phyloP scores from a whole-genome alignment of 2,113 vertebrate species.

The Antechinus stuartii region DNA sequence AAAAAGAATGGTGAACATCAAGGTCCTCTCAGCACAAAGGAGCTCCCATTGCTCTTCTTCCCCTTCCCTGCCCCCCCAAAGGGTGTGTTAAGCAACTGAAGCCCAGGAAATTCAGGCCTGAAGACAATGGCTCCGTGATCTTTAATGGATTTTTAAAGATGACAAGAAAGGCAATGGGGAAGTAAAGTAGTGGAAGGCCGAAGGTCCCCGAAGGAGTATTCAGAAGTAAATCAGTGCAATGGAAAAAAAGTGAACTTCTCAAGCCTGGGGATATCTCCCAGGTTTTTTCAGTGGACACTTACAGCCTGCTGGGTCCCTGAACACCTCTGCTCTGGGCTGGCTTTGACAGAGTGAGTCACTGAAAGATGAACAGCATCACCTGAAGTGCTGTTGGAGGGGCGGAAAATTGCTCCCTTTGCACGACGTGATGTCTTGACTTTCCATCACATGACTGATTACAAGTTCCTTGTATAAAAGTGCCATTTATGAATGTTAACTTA shows the following conservation, averaged over 20 bases:
- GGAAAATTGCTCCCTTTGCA: conserved; percentile 98
- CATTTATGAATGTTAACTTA: conserved; percentile 95
- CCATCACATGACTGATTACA: conserved; percentile 87
- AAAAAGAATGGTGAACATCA: conserved; percentile 76
- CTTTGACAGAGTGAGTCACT: conserved; percentile 93
- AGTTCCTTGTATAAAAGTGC: conserved; percentile 87
- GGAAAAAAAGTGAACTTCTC: conserved; percentile 91
- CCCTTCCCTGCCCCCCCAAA: conserved; percentile 68
- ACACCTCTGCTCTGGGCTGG: conserved; percentile 87
- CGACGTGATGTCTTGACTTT: conserved; percentile 86
- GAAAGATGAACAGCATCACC: conserved; percentile 97
- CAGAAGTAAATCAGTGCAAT: conserved; percentile 94
- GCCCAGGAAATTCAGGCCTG: conserved; percentile 84
- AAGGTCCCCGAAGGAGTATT: conserved; percentile 94
- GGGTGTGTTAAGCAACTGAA: conserved; percentile 76
- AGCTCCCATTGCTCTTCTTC: conserved; percentile 54
- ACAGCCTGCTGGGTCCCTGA: conserved; percentile 91
- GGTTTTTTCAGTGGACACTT: conserved; percentile 91
- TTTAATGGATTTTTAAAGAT: conserved; percentile 93
- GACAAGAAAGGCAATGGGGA: conserved; percentile 90
- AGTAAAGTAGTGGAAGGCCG: conserved; percentile 87
- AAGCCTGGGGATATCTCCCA: conserved; percentile 91
- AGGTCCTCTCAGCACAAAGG: conserved; percentile 66
- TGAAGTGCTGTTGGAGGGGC: conserved; percentile 94
- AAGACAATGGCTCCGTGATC: conserved; percentile 86